These are phyloP conservation scores for Synanthedon tipuliformis DNA, from an alignment of 2,888 invertebrate species.

Conservation along the genomic window DNA sequence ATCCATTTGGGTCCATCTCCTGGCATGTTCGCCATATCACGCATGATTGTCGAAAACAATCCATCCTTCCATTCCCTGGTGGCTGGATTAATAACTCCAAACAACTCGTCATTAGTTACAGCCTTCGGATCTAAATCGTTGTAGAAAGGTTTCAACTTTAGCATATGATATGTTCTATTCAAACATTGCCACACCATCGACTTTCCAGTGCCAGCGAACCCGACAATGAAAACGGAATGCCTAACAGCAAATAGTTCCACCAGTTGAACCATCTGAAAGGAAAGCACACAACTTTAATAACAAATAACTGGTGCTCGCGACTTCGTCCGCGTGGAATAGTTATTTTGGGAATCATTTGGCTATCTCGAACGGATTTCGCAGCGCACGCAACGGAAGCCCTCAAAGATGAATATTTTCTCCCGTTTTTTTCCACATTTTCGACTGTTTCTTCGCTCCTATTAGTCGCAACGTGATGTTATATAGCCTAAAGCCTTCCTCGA, in stretches of 20 bases:
- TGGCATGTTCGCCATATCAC: conserved; percentile 90
- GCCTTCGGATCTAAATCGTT: conserved; percentile 96
- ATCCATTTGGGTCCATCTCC: conserved; percentile 94
- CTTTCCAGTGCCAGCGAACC: conserved; percentile 92
- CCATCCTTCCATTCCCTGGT: conserved; percentile 95
- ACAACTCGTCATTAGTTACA: conserved; percentile 94
- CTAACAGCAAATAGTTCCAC: conserved; percentile 93
- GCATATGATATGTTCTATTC: conserved; percentile 82
- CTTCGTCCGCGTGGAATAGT: too few relatives aligned
- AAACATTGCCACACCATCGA: conserved; percentile 93
- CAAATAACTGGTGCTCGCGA: too few relatives aligned
- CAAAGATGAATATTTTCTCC: too few relatives aligned
- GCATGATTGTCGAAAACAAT: conserved; percentile 92
- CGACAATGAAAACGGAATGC: conserved; percentile 91
- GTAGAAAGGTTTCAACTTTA: conserved; percentile 84
- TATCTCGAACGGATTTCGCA: too few relatives aligned
- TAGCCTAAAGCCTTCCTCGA: too few relatives aligned
- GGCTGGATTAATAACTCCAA: conserved; percentile 92
- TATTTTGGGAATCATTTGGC: too few relatives aligned
- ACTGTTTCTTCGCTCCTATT: too few relatives aligned
- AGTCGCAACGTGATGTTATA: too few relatives aligned
- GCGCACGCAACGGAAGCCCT: too few relatives aligned
- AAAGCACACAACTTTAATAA: not conserved
- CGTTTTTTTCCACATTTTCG: too few relatives aligned
- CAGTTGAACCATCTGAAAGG: conserved; percentile 83